Evolutionary conservation across 2,797 vertebrate species (phyloP).

Genomic region (Silurus aristotelis): DNA sequence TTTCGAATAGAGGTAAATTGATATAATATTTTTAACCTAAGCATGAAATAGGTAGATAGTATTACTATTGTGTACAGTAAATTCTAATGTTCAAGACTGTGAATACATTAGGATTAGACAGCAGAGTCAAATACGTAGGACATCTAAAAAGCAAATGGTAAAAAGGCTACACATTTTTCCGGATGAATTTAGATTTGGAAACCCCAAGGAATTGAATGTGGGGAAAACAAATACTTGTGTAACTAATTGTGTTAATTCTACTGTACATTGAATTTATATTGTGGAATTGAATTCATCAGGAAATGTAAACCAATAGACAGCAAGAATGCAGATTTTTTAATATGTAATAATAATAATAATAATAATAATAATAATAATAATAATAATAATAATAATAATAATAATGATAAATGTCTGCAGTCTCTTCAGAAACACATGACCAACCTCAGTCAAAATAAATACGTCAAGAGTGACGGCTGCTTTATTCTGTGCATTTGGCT

Average conservation of each 20-base stretch:
- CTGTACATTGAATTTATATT: neutral
- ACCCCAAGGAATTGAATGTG: neutral
- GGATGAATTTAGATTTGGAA: neutral
- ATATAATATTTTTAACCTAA: no score
- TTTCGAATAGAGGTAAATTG: no score
- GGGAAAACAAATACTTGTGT: neutral
- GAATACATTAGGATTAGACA: neutral
- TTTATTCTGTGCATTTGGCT: neutral
- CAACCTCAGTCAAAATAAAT: neutral
- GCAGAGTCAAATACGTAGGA: neutral
- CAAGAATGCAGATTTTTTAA: neutral
- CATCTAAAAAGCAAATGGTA: neutral
- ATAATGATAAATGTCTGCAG: neutral
- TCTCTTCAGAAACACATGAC: neutral
- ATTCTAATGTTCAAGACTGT: neutral
- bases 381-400: no score
- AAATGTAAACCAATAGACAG: neutral
- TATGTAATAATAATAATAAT: no score
- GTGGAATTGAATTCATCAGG: neutral
- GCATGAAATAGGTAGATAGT: no score
- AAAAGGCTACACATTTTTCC: neutral
- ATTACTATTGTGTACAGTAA: neutral
- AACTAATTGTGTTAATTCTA: neutral
- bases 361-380: no score
- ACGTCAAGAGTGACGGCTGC: neutral